Percentiles rank a stretch among this genome's conserved stretches.
Conservation (phyloP, 1,140 invertebrate genomes). For the Brachionus rubens region DNA sequence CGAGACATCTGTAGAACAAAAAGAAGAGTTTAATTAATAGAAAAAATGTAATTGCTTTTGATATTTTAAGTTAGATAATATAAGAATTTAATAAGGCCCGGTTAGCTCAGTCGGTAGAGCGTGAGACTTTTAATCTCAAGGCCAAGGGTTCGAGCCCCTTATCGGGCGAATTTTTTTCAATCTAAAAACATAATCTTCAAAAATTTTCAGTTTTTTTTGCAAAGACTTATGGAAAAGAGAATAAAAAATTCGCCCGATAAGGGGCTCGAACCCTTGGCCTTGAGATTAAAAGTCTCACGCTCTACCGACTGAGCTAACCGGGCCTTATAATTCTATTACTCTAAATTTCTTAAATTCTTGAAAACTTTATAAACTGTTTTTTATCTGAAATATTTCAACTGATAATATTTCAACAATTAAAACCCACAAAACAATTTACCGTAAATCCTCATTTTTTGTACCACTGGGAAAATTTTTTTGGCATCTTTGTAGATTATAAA, state of each 20-base stretch:
- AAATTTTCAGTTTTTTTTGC: no score
- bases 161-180: conserved; percentile 25
- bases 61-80: no score
- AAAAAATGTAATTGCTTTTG: no score
- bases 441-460: no score
- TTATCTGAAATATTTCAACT: no score
- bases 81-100: background rate
- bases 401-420: no score
- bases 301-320: conserved; percentile 41
- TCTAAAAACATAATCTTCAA: background rate
- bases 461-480: no score
- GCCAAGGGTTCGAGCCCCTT: conserved; percentile 33
- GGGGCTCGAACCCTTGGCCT: conserved; percentile 40
- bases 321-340: background rate
- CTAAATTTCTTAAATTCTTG: background rate
- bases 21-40: no score
- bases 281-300: conserved; percentile 42
- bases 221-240: no score
- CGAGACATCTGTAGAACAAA: no score
- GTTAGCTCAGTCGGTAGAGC: conserved; percentile 35
- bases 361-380: background rate
- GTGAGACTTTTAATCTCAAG: conserved; percentile 24
- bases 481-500: no score
- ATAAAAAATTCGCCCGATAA: conserved; percentile 39
- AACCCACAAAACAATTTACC: no score